Evolutionary conservation across 2,888 invertebrate species (phyloP).

Genomic region (Melipona beecheii): DNA sequence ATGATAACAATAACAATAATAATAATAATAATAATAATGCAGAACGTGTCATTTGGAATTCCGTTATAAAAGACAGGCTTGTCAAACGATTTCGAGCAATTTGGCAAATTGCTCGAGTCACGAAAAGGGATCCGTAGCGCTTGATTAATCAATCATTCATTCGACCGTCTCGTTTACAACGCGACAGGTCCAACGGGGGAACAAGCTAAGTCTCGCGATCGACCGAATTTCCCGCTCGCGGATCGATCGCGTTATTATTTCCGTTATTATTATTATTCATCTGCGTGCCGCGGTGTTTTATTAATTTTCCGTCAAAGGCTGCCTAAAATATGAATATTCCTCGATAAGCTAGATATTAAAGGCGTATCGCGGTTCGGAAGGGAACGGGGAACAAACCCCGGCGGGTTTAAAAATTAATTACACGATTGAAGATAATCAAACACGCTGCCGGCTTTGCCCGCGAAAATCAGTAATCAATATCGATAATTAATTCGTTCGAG

Average conservation of each 20-base stretch:
- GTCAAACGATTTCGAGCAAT: slow-evolving; percentile 28
- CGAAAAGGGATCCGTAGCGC: slow-evolving; percentile 10
- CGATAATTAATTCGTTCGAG: slow-evolving; percentile 19
- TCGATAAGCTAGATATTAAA: slow-evolving; percentile 5
- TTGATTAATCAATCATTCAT: slow-evolving; percentile 40
- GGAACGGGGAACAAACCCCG: too few relatives aligned
- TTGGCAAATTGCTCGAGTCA: slow-evolving; percentile 40
- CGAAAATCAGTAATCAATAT: slow-evolving; percentile 22
- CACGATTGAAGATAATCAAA: slow-evolving; percentile 20
- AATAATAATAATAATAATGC: slow-evolving; percentile 2
- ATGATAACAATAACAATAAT: background rate
- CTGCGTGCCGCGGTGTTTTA: background rate
- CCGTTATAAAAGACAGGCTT: slow-evolving; percentile 3
- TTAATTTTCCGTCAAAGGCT: background rate
- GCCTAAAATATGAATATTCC: slow-evolving; percentile 16
- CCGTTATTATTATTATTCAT: background rate
- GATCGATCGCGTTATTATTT: background rate
- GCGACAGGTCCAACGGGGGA: slow-evolving; percentile 15
- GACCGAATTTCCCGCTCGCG: slow-evolving; percentile 1
- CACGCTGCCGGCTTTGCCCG: background rate
- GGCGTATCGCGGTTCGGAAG: too few relatives aligned
- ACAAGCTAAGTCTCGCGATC: background rate
- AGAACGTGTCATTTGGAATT: slow-evolving; percentile 16
- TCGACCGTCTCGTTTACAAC: background rate
- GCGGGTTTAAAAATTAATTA: slow-evolving; percentile 22